Conservation (phyloP, 2,888 invertebrate species). For the Dynastes grantii region DNA sequence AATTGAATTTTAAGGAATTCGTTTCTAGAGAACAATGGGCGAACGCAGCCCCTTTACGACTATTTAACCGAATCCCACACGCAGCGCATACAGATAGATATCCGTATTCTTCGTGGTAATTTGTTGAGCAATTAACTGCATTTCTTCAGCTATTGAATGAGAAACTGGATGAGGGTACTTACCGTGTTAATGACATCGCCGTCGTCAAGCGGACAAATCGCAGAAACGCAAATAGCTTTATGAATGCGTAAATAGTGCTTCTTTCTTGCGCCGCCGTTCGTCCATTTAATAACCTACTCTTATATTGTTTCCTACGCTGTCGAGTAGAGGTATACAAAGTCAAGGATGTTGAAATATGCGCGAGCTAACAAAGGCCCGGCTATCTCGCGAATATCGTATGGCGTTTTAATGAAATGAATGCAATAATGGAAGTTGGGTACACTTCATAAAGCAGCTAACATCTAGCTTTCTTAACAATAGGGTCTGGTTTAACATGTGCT, state of each 20-base stretch:
- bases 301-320: conserved; percentile 2
- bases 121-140: conserved; percentile 42
- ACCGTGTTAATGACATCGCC: conserved; percentile 34
- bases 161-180: conserved; percentile 30
- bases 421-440: no score
- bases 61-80: not conserved
- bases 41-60: not conserved
- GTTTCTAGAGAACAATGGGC: not conserved
- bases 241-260: conserved; percentile 12
- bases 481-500: no score
- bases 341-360: conserved; percentile 6
- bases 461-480: no score
- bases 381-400: not conserved
- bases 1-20: not conserved
- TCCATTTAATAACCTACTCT: conserved; percentile 1
- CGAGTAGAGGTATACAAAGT: not conserved
- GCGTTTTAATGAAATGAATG: no score
- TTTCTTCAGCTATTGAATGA: conserved; percentile 26
- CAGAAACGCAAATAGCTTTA: conserved; percentile 18
- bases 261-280: not conserved
- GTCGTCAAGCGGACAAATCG: conserved; percentile 5
- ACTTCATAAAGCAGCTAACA: no score
- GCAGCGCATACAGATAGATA: conserved; percentile 9
- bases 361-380: not conserved
- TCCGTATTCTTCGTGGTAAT: conserved; percentile 10